A percentile compares a stretch with the other conserved stretches of the same genome.
Conservation (phyloP, 2,113 vertebrate species). For the Plotosus lineatus region DNA sequence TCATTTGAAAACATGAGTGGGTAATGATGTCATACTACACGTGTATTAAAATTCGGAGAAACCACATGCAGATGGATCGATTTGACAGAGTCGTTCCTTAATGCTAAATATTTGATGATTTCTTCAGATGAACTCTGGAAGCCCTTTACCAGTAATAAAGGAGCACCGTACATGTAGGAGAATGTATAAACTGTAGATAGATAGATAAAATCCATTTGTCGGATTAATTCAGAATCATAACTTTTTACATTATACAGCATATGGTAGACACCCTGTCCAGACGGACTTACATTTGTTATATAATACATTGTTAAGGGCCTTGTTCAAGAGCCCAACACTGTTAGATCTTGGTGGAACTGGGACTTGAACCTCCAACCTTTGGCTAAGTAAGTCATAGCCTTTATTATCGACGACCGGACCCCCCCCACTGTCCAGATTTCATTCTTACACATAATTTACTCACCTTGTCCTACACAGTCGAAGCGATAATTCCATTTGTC, state of each 20-base stretch:
- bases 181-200: neutral
- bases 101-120: neutral
- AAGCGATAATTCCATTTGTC: neutral
- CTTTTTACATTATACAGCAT: too few relatives aligned
- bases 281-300: too few relatives aligned
- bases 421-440: too few relatives aligned
- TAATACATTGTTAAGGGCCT: too few relatives aligned
- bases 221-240: neutral
- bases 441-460: neutral
- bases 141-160: neutral
- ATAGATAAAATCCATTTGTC: neutral
- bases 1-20: neutral
- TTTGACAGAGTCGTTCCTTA: neutral
- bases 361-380: too few relatives aligned
- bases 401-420: too few relatives aligned
- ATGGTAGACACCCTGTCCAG: too few relatives aligned
- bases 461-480: neutral
- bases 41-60: neutral
- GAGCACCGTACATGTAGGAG: neutral
- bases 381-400: too few relatives aligned
- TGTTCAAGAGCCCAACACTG: too few relatives aligned
- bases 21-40: neutral
- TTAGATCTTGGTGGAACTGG: too few relatives aligned
- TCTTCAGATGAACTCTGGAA: neutral
- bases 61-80: neutral